Conservation (phyloP, 2,797 vertebrate genomes). For the Darevskia mixta region DNA sequence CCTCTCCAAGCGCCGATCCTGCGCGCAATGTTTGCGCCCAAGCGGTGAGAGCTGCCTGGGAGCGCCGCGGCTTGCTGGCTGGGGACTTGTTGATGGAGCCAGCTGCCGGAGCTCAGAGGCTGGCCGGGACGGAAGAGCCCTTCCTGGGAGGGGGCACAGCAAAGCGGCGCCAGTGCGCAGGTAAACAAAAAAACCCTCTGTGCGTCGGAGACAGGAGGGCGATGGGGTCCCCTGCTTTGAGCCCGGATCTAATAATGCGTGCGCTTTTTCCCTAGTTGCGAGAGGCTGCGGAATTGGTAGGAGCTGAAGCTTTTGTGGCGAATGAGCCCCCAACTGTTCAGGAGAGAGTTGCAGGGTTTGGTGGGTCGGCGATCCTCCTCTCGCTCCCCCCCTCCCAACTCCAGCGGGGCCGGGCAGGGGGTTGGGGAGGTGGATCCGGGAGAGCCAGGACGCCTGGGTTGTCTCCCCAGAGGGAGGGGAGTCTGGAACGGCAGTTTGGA, state of each 20-base stretch:
- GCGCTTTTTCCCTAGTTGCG: no score
- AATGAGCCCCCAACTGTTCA: no score
- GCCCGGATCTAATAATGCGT: no score
- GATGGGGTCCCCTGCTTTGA: not conserved
- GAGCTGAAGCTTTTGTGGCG: no score
- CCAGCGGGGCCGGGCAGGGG: not conserved
- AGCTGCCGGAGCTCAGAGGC: not conserved
- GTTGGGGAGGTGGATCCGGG: not conserved
- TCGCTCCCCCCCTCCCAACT: not conserved
- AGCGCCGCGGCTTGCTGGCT: not conserved
- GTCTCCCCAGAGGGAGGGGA: no score
- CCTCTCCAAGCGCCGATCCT: not conserved
- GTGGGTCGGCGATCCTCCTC: no score
- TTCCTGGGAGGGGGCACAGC: not conserved
- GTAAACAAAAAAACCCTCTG: not conserved
- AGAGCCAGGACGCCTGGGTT: not conserved
- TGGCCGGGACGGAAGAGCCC: not conserved
- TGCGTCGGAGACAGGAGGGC: not conserved
- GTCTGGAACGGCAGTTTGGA: not conserved
- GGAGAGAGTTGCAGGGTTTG: no score
- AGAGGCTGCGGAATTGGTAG: no score
- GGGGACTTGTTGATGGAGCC: not conserved
- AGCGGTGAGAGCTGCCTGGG: not conserved
- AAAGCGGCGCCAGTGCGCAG: not conserved
- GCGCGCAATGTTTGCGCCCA: not conserved